Conservation (phyloP, 2,888 invertebrate genomes). For the Portevinia maculata region DNA sequence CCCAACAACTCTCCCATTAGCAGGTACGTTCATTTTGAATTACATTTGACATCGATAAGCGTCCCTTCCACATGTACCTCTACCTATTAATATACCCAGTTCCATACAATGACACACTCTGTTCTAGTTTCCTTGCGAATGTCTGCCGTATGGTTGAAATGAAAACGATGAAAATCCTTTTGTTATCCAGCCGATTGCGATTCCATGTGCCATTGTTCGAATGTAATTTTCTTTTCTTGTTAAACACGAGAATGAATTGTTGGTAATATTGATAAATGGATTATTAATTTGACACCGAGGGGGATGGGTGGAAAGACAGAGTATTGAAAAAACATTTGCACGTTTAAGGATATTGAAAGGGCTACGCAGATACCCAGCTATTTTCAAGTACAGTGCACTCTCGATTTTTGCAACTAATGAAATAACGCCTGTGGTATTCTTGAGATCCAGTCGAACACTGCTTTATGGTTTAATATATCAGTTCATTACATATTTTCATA, state of each 20-base stretch:
- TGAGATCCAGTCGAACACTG: too few relatives aligned
- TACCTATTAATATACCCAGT: constrained; percentile 4
- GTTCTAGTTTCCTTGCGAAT: constrained; percentile 27
- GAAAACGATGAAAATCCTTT: constrained; percentile 65
- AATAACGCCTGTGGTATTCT: too few relatives aligned
- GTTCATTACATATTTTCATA: too few relatives aligned
- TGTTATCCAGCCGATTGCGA: constrained; percentile 60
- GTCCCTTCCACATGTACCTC: constrained; percentile 21
- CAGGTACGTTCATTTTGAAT: constrained; percentile 54
- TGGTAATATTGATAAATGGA: constrained; percentile 71
- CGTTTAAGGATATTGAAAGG: constrained; percentile 6
- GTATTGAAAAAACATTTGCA: constrained; percentile 38
- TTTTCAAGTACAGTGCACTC: too few relatives aligned
- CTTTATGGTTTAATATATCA: too few relatives aligned
- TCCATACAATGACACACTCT: constrained; percentile 6
- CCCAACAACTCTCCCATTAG: constrained; percentile 31
- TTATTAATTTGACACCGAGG: constrained; percentile 72
- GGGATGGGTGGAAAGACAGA: constrained; percentile 7
- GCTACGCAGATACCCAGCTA: too few relatives aligned
- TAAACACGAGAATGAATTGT: constrained; percentile 61
- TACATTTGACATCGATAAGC: constrained; percentile 51
- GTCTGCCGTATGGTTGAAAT: constrained; percentile 31
- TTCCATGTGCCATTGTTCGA: constrained; percentile 54
- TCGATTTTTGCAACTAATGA: too few relatives aligned
- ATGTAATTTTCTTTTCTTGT: constrained; percentile 61